Conservation (phyloP, 2,888 invertebrate genomes). For the Macrostomum cliftonense region DNA sequence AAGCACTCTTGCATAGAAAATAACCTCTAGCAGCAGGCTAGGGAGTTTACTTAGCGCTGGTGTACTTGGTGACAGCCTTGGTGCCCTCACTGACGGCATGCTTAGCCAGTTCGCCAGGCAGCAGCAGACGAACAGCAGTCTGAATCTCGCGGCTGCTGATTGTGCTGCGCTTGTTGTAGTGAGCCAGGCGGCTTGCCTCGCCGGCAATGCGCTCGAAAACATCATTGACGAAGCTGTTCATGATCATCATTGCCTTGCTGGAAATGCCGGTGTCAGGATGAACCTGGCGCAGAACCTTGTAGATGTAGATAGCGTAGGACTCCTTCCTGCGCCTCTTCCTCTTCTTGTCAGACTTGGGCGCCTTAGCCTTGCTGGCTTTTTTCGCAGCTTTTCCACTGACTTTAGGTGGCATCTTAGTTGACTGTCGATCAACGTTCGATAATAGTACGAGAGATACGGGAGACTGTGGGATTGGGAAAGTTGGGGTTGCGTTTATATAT, state of each 20-base stretch:
- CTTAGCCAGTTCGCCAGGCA: conserved; percentile 15
- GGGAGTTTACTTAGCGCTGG: conserved; percentile 13
- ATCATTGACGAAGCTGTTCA: conserved; percentile 15
- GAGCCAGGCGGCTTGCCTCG: conserved; percentile 11
- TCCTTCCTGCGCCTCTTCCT: conserved; percentile 37
- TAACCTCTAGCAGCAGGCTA: too few species aligned
- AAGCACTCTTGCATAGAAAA: too few species aligned
- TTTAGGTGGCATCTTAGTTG: conserved; percentile 10
- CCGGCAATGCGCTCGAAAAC: conserved; percentile 14
- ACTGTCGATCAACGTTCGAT: too few species aligned
- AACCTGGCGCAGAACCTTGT: conserved; percentile 45
- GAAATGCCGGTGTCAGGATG: conserved; percentile 15
- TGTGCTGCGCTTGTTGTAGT: conserved; percentile 14
- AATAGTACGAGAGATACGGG: too few species aligned
- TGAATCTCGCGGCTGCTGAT: conserved; percentile 15
- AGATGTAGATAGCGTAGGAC: conserved; percentile 43
- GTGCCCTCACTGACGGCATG: conserved; percentile 15
- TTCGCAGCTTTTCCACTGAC: conserved; percentile 12
- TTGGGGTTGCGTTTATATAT: too few species aligned
- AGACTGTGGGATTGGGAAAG: too few species aligned
- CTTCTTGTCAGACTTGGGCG: conserved; percentile 4
- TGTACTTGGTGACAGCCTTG: conserved; percentile 15
- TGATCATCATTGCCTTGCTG: conserved; percentile 14
- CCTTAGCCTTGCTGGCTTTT: conserved; percentile 4
- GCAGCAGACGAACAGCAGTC: conserved; percentile 13